phyloP scores from a whole-genome alignment of 2,113 vertebrate species.

The Anhinga rufa region DNA sequence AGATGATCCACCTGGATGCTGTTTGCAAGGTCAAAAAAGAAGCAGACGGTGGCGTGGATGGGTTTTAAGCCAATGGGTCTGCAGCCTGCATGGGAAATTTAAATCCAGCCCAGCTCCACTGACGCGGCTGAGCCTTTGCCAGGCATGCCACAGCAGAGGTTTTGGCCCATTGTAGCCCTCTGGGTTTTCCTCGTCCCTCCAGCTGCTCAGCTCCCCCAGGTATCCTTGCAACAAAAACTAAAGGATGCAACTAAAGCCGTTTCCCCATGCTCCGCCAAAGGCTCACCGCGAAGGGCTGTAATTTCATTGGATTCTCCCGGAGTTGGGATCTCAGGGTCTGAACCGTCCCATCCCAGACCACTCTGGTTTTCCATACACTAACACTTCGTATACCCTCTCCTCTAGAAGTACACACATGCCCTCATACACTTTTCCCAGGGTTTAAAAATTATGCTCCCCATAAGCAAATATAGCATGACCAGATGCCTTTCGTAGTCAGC shows the following conservation, averaged over 20 bases:
- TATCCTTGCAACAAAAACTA: not conserved
- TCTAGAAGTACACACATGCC: not conserved
- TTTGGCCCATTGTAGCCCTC: not conserved
- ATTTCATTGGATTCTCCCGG: not conserved
- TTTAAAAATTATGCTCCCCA: constrained; percentile 69
- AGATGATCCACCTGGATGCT: not conserved
- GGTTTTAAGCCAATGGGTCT: not conserved
- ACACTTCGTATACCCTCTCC: not conserved
- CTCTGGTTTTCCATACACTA: not conserved
- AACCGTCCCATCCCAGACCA: not conserved
- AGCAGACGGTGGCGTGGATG: not conserved
- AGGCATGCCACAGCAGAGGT: fast-evolving
- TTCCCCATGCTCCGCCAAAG: not conserved
- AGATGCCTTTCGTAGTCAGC: constrained; percentile 73
- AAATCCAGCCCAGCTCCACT: not conserved
- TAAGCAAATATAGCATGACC: constrained; percentile 69
- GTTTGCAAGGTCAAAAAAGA: not conserved
- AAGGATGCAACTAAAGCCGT: not conserved
- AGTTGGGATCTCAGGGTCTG: not conserved
- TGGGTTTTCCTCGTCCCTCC: not conserved
- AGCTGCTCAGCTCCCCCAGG: not conserved
- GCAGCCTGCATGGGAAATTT: not conserved
- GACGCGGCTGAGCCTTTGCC: not conserved
- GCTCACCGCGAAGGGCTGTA: not conserved
- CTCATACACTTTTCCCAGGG: constrained; percentile 49